Evolutionary conservation across 2,888 invertebrate genomes (phyloP), one percentile per base, ranked within the genome.

Genomic region (Muschampia plurimacula): DNA sequence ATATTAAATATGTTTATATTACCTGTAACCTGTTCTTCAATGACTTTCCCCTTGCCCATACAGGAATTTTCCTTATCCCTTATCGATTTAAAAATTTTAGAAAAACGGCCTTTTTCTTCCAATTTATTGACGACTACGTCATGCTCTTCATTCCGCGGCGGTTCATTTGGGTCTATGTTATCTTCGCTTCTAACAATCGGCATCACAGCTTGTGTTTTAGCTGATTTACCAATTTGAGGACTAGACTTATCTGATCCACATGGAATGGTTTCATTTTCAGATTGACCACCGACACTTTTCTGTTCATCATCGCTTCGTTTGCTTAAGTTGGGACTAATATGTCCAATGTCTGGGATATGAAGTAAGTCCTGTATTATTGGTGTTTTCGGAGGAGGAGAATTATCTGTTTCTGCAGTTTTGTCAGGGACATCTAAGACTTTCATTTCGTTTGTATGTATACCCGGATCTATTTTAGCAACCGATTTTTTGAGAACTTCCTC

Each of bases 231-330:
- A 6, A 86, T 79, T 74, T 88, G 91, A 8, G 94, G 94, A 79
- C 94, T 94, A 4, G 94, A 94, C 76, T 94, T 94, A 74, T 93
- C 93, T 0, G 94, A 95, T 7, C 86, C 92, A 78, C 94, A 95
- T 0, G 92, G 90, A 70, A 95, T 94, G 0, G 94, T 95, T 75
- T 95, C 94, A 75, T 94, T 94, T 75, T 94, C 94, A 2, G 94
- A 95, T 72, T 93, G 93, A 0, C 88, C 92, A 1, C 83, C 86
- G 41, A 93, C 92, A 78, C 93, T 94, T 75, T 90, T 94, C 74
- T 90, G 92, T 8, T 89, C 92, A 72, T 92, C 92, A 55, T 93
- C 94, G 76, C 93, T 94, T 62, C 89, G 89, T 78, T 89, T 91
- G 82, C 93, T 94, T 15, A 90, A 76, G 52, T 84, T 86, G 0